phyloP scores from a whole-genome alignment of 1,140 invertebrate species.

The Platyscapa corneri region DNA sequence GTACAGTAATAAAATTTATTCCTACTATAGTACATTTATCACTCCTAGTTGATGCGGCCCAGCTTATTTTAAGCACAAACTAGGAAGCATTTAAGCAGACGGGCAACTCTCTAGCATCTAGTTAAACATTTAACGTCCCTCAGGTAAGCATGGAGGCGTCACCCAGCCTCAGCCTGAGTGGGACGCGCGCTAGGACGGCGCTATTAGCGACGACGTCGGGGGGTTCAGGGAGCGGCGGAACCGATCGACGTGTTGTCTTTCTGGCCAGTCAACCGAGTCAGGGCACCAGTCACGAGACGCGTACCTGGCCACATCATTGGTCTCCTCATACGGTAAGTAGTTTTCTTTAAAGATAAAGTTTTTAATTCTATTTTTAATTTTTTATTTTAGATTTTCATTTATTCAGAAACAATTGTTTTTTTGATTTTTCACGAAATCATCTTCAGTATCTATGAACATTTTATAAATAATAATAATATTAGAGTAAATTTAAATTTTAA shows the following conservation, averaged over 20 bases:
- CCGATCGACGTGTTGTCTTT: conserved; percentile 67
- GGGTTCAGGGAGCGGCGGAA: conserved; percentile 61
- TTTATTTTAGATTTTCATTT: too few species aligned
- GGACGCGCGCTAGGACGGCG: conserved; percentile 69
- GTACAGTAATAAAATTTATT: too few species aligned
- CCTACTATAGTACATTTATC: too few species aligned
- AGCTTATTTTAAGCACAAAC: not conserved
- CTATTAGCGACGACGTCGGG: conserved; percentile 62
- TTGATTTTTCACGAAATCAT: too few species aligned
- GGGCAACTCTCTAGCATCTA: too few species aligned
- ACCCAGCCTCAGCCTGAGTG: conserved; percentile 68
- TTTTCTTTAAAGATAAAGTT: not conserved
- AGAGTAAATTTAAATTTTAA: too few species aligned
- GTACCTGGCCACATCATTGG: conserved; percentile 73
- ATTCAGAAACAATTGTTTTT: too few species aligned
- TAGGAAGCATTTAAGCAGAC: not conserved
- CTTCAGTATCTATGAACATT: too few species aligned
- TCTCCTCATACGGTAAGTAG: conserved; percentile 70
- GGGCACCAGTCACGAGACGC: conserved; percentile 65
- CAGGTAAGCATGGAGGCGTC: conserved; percentile 68
- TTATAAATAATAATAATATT: too few species aligned
- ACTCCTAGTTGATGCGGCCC: too few species aligned
- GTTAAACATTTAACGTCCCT: not conserved
- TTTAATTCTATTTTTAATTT: too few species aligned
- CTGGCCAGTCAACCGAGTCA: conserved; percentile 63